Conservation (phyloP, 2,888 invertebrate species). For the Camptogramma bilineatum region DNA sequence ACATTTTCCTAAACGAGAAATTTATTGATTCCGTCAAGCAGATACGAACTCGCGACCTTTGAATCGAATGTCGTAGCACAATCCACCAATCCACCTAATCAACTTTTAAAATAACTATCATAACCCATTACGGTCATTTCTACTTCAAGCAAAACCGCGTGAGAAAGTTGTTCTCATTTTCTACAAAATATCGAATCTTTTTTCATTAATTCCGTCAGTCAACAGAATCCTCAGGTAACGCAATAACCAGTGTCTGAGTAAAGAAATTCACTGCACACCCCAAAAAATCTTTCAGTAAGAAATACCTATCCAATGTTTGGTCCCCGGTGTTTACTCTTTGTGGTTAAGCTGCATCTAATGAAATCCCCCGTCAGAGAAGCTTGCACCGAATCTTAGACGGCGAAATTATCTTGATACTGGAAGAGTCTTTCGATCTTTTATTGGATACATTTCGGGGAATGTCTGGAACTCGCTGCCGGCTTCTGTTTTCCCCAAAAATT, state of each 20-base stretch:
- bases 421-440: neutral
- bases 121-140: too few relatives aligned
- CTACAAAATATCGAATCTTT: neutral
- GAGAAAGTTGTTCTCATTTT: neutral
- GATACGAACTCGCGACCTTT: too few relatives aligned
- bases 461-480: too few relatives aligned
- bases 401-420: conserved; percentile 56
- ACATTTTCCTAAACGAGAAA: too few relatives aligned
- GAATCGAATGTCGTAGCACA: too few relatives aligned
- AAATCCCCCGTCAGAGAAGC: conserved; percentile 82
- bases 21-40: too few relatives aligned
- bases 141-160: neutral
- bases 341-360: conserved; percentile 85
- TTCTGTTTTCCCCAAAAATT: too few relatives aligned
- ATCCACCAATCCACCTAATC: too few relatives aligned
- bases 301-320: conserved; percentile 72
- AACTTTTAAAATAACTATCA: too few relatives aligned
- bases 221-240: conserved; percentile 36
- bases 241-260: conserved; percentile 51
- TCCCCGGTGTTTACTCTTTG: conserved; percentile 80
- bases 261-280: conserved; percentile 73
- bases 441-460: neutral
- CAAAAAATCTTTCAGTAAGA: conserved; percentile 72
- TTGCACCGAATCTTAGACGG: conserved; percentile 68
- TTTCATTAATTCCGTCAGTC: neutral